phyloP scores from a whole-genome alignment of 2,888 invertebrate species.

The Lydus trimaculatus region DNA sequence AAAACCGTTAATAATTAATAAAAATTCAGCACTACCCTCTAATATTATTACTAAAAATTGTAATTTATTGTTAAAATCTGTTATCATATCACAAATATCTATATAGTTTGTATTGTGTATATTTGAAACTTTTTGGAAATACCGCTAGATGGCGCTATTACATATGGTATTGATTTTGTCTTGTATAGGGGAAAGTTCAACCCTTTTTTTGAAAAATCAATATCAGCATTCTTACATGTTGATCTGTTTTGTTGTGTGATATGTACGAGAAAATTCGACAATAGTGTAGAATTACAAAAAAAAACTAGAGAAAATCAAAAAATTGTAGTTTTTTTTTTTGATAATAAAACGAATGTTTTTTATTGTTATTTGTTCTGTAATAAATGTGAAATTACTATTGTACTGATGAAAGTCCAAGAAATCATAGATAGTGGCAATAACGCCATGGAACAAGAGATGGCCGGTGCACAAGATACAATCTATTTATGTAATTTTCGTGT shows the following conservation, averaged over 20 bases:
- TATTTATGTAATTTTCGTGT: constrained; percentile 97
- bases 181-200: constrained; percentile 13
- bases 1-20: background rate
- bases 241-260: background rate
- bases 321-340: background rate
- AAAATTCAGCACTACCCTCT: background rate
- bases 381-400: background rate
- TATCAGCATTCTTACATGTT: constrained; percentile 3
- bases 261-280: constrained; percentile 4
- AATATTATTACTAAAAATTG: background rate
- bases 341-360: constrained; percentile 2
- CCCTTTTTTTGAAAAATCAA: constrained; percentile 19
- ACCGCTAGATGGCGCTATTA: constrained; percentile 1
- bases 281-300: background rate
- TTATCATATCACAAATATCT: background rate
- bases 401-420: constrained; percentile 58
- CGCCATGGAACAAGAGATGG: constrained; percentile 71
- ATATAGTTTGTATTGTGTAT: background rate
- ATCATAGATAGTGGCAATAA: constrained; percentile 52
- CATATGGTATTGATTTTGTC: background rate
- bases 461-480: constrained; percentile 94
- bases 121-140: background rate
- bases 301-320: background rate
- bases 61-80: background rate
- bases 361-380: background rate